A percentile compares a stretch with the other conserved stretches of the same genome.
Conservation (phyloP, 2,797 vertebrate genomes). For the Onychomys torridus region DNA sequence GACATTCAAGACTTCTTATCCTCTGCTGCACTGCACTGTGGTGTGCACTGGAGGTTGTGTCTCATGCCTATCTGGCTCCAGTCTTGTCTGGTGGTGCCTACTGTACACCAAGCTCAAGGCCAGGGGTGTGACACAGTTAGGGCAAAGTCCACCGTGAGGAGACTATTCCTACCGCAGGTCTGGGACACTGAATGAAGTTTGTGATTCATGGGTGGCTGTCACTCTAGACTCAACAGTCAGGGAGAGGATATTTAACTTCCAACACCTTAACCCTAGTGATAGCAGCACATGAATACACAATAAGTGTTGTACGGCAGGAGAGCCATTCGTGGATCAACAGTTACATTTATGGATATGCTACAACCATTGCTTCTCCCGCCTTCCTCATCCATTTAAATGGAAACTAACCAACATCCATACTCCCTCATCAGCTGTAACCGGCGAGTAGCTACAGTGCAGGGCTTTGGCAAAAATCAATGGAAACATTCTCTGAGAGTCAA, state of each 20-base stretch:
- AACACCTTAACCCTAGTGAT: not conserved
- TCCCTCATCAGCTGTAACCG: not conserved
- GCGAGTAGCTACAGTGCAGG: not conserved
- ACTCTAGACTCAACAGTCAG: not conserved
- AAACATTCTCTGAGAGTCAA: not conserved
- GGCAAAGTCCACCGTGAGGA: not conserved
- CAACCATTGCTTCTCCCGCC: not conserved
- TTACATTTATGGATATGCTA: not conserved
- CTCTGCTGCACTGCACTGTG: not conserved
- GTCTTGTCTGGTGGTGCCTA: not conserved
- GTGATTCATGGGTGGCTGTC: not conserved
- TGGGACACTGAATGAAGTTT: not conserved
- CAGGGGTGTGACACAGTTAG: not conserved
- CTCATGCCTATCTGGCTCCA: not conserved
- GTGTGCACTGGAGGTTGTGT: not conserved
- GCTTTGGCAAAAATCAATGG: not conserved
- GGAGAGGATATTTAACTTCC: not conserved
- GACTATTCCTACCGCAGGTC: not conserved
- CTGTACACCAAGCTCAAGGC: too few species aligned
- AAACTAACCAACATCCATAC: not conserved
- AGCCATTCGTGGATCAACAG: not conserved
- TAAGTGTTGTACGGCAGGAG: not conserved
- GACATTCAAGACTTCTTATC: not conserved
- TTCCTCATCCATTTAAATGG: slow-evolving; percentile 5
- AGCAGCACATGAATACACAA: not conserved